phyloP scores from a whole-genome alignment of 2,888 invertebrate genomes.

The Mythimna albipuncta region DNA sequence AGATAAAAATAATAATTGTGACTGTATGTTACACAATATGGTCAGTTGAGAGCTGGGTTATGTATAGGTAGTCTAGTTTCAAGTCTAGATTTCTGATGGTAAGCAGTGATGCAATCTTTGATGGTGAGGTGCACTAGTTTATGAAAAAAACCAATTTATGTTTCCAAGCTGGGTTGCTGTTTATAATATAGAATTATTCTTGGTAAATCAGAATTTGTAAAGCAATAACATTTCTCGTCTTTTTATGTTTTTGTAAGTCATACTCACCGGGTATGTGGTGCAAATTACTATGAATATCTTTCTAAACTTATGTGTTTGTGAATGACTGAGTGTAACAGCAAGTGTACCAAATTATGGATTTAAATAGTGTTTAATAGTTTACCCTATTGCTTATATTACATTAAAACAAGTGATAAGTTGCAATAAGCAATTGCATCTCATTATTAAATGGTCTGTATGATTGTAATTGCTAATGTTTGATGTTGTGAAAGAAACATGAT shows the following conservation, averaged over 20 bases:
- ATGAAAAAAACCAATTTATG: too few species aligned
- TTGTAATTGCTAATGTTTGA: neutral
- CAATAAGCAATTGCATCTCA: neutral
- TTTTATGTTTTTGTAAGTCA: neutral
- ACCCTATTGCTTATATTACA: neutral
- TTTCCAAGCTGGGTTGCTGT: neutral
- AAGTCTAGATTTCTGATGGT: too few species aligned
- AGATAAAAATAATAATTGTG: neutral
- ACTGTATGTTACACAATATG: slow-evolving; percentile 8
- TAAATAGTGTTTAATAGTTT: slow-evolving; percentile 80
- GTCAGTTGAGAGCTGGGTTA: neutral
- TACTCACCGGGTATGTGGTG: slow-evolving; percentile 66
- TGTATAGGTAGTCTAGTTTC: neutral
- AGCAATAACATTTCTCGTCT: neutral
- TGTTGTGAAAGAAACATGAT: slow-evolving; percentile 4
- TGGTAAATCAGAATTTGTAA: neutral
- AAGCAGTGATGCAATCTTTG: too few species aligned
- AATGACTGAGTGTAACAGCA: slow-evolving; percentile 90
- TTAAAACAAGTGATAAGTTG: neutral
- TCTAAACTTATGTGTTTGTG: slow-evolving; percentile 84
- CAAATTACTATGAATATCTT: too few species aligned
- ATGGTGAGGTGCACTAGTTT: too few species aligned
- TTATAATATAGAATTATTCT: neutral
- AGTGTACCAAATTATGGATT: slow-evolving; percentile 89
- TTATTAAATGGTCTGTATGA: neutral